Evolutionary conservation across 1,140 invertebrate genomes (phyloP).

Genomic region (Sinella curviseta): DNA sequence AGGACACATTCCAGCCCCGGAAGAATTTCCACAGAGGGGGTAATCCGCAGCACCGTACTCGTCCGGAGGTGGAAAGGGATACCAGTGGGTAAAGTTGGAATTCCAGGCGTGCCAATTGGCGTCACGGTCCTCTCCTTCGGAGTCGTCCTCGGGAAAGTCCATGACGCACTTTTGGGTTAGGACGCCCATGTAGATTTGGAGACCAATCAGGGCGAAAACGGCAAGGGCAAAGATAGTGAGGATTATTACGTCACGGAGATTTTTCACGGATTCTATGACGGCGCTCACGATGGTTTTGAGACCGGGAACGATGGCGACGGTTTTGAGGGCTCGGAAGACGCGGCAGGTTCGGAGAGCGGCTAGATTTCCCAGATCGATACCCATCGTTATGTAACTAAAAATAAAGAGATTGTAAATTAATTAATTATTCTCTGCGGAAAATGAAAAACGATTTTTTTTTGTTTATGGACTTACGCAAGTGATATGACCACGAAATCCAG

Average conservation of each 20-base stretch:
- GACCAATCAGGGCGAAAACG: conserved; percentile 89
- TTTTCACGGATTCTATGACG: too few relatives aligned
- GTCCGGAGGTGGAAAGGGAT: conserved; percentile 50
- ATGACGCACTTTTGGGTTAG: too few relatives aligned
- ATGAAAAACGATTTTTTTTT: neutral
- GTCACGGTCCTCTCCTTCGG: conserved; percentile 62
- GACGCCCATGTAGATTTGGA: conserved; percentile 99
- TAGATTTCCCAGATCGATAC: neutral
- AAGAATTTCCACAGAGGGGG: conserved; percentile 83
- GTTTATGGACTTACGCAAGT: neutral
- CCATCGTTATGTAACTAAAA: neutral
- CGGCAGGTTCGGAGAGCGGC: too few relatives aligned
- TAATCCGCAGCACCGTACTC: conserved; percentile 63
- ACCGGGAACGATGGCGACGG: too few relatives aligned
- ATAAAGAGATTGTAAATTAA: too few relatives aligned
- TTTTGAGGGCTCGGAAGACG: too few relatives aligned
- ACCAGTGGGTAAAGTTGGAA: neutral
- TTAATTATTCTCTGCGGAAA: too few relatives aligned
- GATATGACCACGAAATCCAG: too few relatives aligned
- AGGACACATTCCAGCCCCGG: conserved; percentile 68
- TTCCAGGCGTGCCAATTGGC: too few relatives aligned
- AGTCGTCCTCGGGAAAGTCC: conserved; percentile 78
- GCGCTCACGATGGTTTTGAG: too few relatives aligned
- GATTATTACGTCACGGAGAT: conserved; percentile 98
- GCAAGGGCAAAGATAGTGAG: conserved; percentile 96